Conservation (phyloP, 2,113 vertebrate species). For the Daphoenositta chrysoptera region DNA sequence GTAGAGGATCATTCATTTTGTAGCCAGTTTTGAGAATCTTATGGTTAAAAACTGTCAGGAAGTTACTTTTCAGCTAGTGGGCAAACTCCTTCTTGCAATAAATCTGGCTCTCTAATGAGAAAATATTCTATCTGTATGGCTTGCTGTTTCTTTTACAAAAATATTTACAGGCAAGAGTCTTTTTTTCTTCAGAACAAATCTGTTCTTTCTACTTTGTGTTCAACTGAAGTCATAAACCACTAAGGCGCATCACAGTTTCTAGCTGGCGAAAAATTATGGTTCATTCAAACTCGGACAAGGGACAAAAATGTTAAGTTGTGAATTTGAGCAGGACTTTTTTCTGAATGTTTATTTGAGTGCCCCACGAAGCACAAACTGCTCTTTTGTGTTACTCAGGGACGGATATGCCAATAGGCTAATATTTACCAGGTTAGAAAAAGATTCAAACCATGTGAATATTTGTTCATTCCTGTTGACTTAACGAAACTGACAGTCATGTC, state of each 20-base stretch:
- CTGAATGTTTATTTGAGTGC: background rate
- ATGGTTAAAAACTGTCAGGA: background rate
- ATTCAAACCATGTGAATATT: slow-evolving; percentile 40
- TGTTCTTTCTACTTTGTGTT: background rate
- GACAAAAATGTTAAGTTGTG: background rate
- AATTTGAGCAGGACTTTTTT: background rate
- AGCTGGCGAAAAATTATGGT: background rate
- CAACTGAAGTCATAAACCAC: background rate
- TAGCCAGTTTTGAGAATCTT: background rate
- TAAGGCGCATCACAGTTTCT: background rate
- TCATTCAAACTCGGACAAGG: background rate
- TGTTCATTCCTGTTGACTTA: slow-evolving; percentile 49
- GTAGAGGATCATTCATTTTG: background rate
- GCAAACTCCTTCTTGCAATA: background rate
- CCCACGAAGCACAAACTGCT: background rate
- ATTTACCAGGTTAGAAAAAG: background rate
- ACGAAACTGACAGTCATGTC: slow-evolving; percentile 45
- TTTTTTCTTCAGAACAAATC: background rate
- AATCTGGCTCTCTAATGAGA: slow-evolving; percentile 6
- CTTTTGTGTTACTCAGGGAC: background rate
- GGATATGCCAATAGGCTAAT: background rate
- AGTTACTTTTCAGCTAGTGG: background rate
- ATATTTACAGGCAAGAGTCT: background rate
- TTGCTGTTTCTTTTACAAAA: background rate
- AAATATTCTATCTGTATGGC: background rate